phyloP scores from a whole-genome alignment of 2,113 vertebrate species.

The Pelobates fuscus region DNA sequence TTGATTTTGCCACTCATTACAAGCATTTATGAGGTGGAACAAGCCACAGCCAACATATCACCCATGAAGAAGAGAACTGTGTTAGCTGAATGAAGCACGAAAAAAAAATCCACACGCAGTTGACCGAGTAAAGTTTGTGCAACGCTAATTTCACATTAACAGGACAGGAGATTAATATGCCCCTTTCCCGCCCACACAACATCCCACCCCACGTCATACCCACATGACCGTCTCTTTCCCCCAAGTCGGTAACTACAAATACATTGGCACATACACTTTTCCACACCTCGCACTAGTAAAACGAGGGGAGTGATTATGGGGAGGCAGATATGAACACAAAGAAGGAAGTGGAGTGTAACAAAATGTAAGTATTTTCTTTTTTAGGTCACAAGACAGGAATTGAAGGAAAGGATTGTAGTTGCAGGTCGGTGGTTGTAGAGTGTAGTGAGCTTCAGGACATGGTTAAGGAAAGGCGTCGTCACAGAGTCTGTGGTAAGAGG shows the following conservation, averaged over 20 bases:
- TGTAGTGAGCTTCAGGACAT: slow-evolving; percentile 10
- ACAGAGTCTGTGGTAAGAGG: slow-evolving; percentile 17
- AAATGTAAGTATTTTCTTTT: slow-evolving; percentile 16
- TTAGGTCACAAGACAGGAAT: slow-evolving; percentile 43
- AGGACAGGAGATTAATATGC: slow-evolving; percentile 42
- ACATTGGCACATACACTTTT: slow-evolving; percentile 42
- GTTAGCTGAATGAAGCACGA: neutral
- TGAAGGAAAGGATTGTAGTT: slow-evolving; percentile 3
- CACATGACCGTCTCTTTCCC: slow-evolving; percentile 29
- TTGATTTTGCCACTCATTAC: neutral
- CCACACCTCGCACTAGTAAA: slow-evolving; percentile 15
- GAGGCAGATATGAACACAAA: slow-evolving; percentile 23
- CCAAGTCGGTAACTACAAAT: slow-evolving; percentile 26
- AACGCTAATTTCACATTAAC: slow-evolving; percentile 47
- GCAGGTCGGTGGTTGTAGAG: slow-evolving; percentile 36
- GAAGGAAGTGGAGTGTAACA: slow-evolving; percentile 30
- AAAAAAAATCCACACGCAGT: slow-evolving; percentile 2
- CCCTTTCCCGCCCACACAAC: slow-evolving; percentile 24
- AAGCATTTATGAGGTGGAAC: too few species aligned
- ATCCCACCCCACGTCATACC: slow-evolving; percentile 47
- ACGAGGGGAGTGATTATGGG: neutral
- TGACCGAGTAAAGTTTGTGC: slow-evolving; percentile 43
- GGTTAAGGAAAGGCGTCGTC: slow-evolving; percentile 14
- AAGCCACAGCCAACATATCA: neutral
- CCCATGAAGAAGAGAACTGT: neutral